Percentiles rank a stretch among this genome's conserved stretches.
These are phyloP conservation scores for Eremophila alpestris DNA, from an alignment of 2,797 vertebrate genomes.

Conservation along the genomic window DNA sequence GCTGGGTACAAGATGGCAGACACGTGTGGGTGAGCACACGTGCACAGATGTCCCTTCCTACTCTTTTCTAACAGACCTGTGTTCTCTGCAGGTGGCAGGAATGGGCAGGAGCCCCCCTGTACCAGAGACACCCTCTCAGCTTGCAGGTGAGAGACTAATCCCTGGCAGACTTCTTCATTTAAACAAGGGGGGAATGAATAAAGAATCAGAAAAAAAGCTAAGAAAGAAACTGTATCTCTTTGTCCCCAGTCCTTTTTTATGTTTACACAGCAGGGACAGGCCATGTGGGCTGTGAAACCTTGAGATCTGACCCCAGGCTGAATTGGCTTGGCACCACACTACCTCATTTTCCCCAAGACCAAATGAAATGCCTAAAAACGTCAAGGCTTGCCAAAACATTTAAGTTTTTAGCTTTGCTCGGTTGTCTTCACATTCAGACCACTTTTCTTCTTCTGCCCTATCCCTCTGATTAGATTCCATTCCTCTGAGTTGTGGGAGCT, in stretches of 20 bases:
- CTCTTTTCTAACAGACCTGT: not conserved
- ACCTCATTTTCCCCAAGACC: conserved; percentile 38
- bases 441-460: not conserved
- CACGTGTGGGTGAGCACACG: rapidly evolving
- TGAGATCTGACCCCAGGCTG: conserved; percentile 17
- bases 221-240: not conserved
- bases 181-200: not conserved
- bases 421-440: conserved; percentile 32
- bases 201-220: not conserved
- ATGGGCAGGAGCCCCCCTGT: not conserved
- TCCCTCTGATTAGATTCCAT: conserved; percentile 17
- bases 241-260: not conserved
- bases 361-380: conserved; percentile 51
- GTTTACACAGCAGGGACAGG: not conserved
- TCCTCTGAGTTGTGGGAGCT: not conserved
- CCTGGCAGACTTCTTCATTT: not conserved
- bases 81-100: not conserved
- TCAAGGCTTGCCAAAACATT: conserved; percentile 32
- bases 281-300: conserved; percentile 24
- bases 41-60: not conserved
- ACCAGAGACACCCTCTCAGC: not conserved
- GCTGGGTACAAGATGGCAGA: not conserved
- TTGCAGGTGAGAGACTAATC: not conserved
- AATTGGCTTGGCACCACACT: conserved; percentile 55
- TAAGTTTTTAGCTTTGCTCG: not conserved